A percentile compares a stretch with the other conserved stretches of the same genome.
phyloP scores from a whole-genome alignment of 1,140 invertebrate species.

The Eumeta japonica region DNA sequence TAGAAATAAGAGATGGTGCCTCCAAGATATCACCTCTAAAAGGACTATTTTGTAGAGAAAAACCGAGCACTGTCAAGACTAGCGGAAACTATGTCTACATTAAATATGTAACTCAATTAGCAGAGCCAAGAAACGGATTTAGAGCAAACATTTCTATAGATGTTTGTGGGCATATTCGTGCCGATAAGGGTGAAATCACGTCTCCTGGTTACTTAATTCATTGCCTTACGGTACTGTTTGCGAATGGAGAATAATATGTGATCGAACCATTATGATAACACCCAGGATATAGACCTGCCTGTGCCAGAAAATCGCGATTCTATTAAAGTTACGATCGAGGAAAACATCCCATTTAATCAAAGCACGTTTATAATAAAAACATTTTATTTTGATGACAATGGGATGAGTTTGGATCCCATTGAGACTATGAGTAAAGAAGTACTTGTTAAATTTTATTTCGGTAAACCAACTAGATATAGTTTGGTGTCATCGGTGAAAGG shows the following conservation, averaged over 20 bases:
- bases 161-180: constrained; percentile 57
- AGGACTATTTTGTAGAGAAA: constrained; percentile 64
- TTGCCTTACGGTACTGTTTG: constrained; percentile 60
- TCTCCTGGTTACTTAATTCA: constrained; percentile 66
- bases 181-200: constrained; percentile 46
- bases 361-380: constrained; percentile 23
- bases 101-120: constrained; percentile 69
- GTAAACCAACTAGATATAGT: constrained; percentile 38
- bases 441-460: constrained; percentile 51
- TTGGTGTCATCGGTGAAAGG: constrained; percentile 22
- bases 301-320: constrained; percentile 30
- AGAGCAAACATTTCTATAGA: constrained; percentile 68
- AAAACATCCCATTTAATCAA: constrained; percentile 24
- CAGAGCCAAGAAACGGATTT: constrained; percentile 75
- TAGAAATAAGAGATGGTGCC: constrained; percentile 78
- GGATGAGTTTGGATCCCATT: constrained; percentile 14
- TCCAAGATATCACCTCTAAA: constrained; percentile 64
- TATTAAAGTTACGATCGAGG: constrained; percentile 35
- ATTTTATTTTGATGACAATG: constrained; percentile 31
- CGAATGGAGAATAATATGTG: too few species aligned
- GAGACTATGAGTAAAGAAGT: constrained; percentile 36
- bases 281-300: constrained; percentile 32
- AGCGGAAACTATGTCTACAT: constrained; percentile 70
- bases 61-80: constrained; percentile 62
- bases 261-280: constrained; percentile 51